These are phyloP conservation scores for Coptodon rendalli DNA, from an alignment of 2,113 vertebrate genomes.

Conservation along the genomic window DNA sequence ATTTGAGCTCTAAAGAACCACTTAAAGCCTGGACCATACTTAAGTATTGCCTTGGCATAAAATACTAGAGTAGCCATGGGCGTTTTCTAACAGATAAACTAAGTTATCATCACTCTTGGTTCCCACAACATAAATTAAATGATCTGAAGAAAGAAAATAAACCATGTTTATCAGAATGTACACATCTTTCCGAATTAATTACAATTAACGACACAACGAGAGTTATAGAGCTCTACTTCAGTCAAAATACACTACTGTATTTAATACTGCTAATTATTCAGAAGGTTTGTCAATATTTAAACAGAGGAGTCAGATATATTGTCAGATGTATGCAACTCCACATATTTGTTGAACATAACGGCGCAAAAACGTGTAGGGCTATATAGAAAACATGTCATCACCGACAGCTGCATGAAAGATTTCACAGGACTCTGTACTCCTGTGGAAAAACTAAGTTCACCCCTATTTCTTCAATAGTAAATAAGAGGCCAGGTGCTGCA, in stretches of 20 bases:
- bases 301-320: background rate
- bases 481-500: background rate
- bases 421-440: background rate
- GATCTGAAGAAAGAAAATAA: background rate
- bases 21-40: background rate
- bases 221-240: background rate
- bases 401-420: background rate
- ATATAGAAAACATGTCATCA: background rate
- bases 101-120: background rate
- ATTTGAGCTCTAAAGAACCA: background rate
- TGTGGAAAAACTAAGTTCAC: background rate
- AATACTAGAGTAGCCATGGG: background rate
- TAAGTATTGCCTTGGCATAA: background rate
- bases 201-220: background rate
- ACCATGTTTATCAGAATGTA: background rate
- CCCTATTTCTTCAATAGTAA: background rate
- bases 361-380: background rate
- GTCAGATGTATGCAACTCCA: background rate
- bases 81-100: background rate
- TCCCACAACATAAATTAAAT: background rate
- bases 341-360: background rate
- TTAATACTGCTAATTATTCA: background rate
- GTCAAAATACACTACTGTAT: background rate
- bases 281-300: background rate
- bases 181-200: background rate